Conservation (phyloP, 1,140 invertebrate genomes). For the Drusus annulatus region DNA sequence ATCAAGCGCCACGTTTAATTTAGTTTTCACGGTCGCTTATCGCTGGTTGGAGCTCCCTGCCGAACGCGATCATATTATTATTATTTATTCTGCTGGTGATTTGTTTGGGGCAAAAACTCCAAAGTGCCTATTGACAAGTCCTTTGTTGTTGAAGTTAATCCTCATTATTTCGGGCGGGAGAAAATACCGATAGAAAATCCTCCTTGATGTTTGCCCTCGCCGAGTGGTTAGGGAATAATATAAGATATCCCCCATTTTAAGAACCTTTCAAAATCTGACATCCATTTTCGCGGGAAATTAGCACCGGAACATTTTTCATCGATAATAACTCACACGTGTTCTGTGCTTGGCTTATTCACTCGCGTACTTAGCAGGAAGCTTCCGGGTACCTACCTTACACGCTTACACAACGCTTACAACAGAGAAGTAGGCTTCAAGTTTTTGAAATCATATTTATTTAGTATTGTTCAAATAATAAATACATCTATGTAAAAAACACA, state of each 20-base stretch:
- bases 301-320: conserved; percentile 7
- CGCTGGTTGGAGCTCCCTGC: too few species aligned
- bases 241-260: conserved; percentile 30
- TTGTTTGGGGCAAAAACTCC: conserved; percentile 49
- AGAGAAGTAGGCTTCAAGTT: too few species aligned
- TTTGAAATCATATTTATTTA: too few species aligned
- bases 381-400: too few species aligned
- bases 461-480: too few species aligned
- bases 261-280: conserved; percentile 36
- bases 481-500: too few species aligned
- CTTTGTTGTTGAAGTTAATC: conserved; percentile 54
- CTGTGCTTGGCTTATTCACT: too few species aligned
- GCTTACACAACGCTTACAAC: too few species aligned
- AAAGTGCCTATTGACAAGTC: conserved; percentile 52
- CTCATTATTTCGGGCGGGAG: conserved; percentile 50
- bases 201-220: conserved; percentile 16
- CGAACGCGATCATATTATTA: conserved; percentile 29
- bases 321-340: neutral
- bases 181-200: conserved; percentile 31
- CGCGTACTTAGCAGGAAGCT: too few species aligned
- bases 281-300: conserved; percentile 14
- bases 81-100: conserved; percentile 42
- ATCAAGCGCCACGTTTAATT: too few species aligned
- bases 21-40: too few species aligned
- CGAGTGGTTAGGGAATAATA: conserved; percentile 9